Evolutionary conservation across 2,888 invertebrate species (phyloP), one percentile per base, ranked within the genome.

Genomic region (Cheiracanthium punctorium): DNA sequence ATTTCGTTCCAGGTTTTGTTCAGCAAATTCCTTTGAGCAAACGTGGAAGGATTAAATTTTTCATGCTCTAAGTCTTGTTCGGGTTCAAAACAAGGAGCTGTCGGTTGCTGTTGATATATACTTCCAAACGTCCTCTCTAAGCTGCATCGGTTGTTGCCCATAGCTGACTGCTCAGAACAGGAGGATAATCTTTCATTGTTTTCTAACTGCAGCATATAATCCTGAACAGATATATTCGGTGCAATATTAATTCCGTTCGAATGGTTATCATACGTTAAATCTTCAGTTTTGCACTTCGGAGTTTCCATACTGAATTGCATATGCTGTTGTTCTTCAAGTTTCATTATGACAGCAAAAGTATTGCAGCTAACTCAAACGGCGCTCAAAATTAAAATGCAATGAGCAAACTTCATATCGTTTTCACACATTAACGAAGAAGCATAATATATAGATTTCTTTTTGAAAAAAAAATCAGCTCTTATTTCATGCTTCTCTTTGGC

Each of bases 131-230:
- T 79, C 37, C 84, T 41, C 4, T 85, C 77, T 1, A 74, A 30
- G 5, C 52, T 69, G 14, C 24, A 71, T 12, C 82, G 65, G 1
- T 77, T 71, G 24, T 52, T 73, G 5, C 70, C 75, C 37, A 74
- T 67, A 0, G 79, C 64, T 7, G 74, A 52, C 1, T 71, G 71
- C 41, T 85, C 84, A 1, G 79, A 69, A 43, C 84, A 85, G 1
- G 84, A 79, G 0, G 79, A 69, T 7, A 85, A 69, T 30, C 79
- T 67, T 30, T 79, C 79, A 58, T 32, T 58, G 24, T 74, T 73
- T 12, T 74, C 79, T 48, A 79, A 69, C 17, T 65, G 64, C 12
- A 65, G 29, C 64, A 75, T 58, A 41, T 76, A 82, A 17, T 65
- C 70, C 29, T 64, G 75, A 17, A 48, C 48, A 5, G 17, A n/a